These are phyloP conservation scores for Corythornis madagascariensis DNA, from an alignment of 2,113 vertebrate species.

Conservation along the genomic window DNA sequence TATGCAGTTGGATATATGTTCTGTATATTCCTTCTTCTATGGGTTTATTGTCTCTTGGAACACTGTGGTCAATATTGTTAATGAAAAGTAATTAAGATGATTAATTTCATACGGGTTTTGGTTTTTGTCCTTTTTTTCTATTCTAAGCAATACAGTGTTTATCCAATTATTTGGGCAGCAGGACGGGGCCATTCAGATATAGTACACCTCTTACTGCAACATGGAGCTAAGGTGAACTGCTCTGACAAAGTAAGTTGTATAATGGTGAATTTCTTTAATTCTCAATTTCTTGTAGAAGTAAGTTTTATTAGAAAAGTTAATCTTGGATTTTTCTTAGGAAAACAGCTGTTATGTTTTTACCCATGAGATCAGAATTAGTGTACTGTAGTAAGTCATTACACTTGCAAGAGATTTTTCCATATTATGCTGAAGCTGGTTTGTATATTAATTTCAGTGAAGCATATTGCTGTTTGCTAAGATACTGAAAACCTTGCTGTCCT, in stretches of 20 bases:
- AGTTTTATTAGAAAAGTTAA: neutral
- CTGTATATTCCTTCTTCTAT: neutral
- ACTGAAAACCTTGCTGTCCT: neutral
- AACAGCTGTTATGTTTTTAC: neutral
- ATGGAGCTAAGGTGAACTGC: constrained; percentile 97
- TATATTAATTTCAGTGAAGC: neutral
- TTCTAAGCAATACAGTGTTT: constrained; percentile 93
- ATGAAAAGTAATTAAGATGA: neutral
- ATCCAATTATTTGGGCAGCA: constrained; percentile 97
- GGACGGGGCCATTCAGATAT: constrained; percentile 93
- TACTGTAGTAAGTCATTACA: neutral
- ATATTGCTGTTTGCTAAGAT: neutral
- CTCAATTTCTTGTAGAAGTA: neutral
- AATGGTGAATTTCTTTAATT: neutral
- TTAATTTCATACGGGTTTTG: neutral
- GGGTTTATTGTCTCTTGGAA: neutral
- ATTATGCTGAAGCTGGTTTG: neutral
- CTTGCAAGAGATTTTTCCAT: neutral
- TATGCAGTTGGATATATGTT: neutral
- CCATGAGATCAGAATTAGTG: neutral
- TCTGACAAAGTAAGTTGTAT: constrained; percentile 90
- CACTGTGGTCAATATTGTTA: neutral
- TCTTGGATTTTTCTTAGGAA: neutral
- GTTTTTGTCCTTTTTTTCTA: neutral
- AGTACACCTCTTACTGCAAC: constrained; percentile 87